phyloP scores from a whole-genome alignment of 2,888 invertebrate species.

The Graphium colonna region DNA sequence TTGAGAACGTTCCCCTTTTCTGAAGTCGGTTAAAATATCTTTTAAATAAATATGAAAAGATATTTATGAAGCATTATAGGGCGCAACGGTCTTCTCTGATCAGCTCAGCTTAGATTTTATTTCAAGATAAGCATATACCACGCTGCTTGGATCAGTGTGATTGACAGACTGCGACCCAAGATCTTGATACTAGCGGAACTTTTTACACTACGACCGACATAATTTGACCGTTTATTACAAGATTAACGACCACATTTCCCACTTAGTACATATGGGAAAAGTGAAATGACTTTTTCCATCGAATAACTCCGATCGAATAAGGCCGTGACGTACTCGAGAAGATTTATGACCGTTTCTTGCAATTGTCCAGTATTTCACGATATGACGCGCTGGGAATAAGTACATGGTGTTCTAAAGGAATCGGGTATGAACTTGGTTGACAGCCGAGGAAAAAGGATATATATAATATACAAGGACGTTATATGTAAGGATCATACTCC shows the following conservation, averaged over 20 bases:
- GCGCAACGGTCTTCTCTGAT: background rate
- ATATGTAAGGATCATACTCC: too few relatives aligned
- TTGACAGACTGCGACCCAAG: conserved; percentile 3
- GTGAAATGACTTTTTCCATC: background rate
- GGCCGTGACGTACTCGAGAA: background rate
- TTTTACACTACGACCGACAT: background rate
- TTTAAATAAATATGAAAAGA: too few relatives aligned
- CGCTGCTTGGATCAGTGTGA: conserved; percentile 2
- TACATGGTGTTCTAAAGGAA: too few relatives aligned
- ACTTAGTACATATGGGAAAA: conserved; percentile 4
- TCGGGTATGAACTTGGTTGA: too few relatives aligned
- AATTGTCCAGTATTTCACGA: background rate
- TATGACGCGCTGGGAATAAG: too few relatives aligned
- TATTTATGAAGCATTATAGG: conserved; percentile 12
- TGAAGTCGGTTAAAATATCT: too few relatives aligned
- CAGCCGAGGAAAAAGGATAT: too few relatives aligned
- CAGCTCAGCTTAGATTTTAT: conserved; percentile 29
- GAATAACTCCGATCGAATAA: background rate
- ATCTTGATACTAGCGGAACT: conserved; percentile 1
- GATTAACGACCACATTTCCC: conserved; percentile 2
- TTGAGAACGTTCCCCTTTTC: too few relatives aligned
- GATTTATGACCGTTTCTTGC: conserved; percentile 4
- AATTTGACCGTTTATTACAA: conserved; percentile 5
- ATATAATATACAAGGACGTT: too few relatives aligned
- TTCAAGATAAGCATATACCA: conserved; percentile 42